A percentile compares a stretch with the other conserved stretches of the same genome.
Conservation (phyloP, 2,113 vertebrate genomes). For the Cyprinodon brontotheroides region DNA sequence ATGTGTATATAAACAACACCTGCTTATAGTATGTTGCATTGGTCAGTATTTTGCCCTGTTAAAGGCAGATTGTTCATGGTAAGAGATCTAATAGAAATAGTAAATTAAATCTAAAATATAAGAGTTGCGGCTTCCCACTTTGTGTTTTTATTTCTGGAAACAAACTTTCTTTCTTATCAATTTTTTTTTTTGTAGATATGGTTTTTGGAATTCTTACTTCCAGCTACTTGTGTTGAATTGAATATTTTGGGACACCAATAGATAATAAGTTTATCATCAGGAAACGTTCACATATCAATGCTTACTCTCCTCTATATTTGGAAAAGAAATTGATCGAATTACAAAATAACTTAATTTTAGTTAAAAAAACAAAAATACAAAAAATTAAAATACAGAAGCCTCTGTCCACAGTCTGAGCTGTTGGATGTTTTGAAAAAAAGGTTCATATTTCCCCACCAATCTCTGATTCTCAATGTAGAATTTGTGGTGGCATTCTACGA, state of each 20-base stretch:
- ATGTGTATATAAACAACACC: conserved; percentile 14
- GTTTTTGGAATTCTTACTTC: neutral
- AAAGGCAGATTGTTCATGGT: neutral
- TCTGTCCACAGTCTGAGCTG: neutral
- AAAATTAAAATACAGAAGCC: neutral
- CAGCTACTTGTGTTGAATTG: neutral
- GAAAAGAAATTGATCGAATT: neutral
- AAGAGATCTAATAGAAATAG: neutral
- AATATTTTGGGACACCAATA: neutral
- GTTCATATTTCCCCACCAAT: no score
- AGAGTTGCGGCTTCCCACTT: no score
- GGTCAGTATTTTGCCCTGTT: neutral
- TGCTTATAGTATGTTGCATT: conserved; percentile 11
- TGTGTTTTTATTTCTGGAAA: no score
- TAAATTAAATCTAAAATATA: neutral
- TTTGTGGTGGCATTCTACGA: no score
- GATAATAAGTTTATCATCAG: neutral
- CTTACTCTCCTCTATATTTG: neutral
- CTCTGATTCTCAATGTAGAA: no score
- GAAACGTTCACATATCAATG: neutral
- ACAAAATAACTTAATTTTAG: no score
- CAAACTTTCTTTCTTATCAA: no score
- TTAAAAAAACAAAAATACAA: neutral
- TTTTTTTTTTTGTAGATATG: neutral
- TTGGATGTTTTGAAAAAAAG: neutral